Percentiles rank a stretch among this genome's conserved stretches.
Conservation (phyloP, 2,888 invertebrate species). For the Caenorhabditis sp. region DNA sequence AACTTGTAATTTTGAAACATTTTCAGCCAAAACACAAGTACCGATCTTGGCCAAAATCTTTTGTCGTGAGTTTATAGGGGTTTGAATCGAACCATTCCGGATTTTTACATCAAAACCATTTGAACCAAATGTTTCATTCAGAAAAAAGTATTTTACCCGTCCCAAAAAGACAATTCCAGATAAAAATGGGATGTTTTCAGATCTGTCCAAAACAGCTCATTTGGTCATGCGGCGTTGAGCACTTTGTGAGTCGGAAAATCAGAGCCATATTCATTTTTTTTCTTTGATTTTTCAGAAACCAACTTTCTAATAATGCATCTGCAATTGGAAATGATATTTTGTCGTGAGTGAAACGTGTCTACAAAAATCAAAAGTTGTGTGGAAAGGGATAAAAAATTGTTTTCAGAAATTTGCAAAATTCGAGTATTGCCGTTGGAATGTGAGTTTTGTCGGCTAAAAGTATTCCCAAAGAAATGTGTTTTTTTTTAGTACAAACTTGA, state of each 20-base stretch:
- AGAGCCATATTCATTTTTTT: background rate
- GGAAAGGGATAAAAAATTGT: background rate
- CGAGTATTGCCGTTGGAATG: conserved; percentile 16
- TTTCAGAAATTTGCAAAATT: conserved; percentile 4
- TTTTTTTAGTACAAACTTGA: no score
- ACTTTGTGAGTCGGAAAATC: background rate
- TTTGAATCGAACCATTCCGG: conserved; percentile 15
- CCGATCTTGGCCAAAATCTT: conserved; percentile 8
- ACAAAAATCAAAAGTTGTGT: conserved; percentile 8
- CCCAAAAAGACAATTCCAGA: no score
- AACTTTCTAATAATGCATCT: conserved; percentile 14
- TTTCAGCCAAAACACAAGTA: background rate
- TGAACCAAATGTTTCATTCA: no score
- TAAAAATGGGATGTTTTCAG: no score
- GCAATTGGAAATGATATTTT: conserved; percentile 10
- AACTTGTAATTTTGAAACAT: background rate
- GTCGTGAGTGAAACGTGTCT: background rate
- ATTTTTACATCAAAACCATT: background rate
- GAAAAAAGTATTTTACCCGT: no score
- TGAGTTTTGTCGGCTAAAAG: background rate
- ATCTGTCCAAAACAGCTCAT: background rate
- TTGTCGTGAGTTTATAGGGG: conserved; percentile 17
- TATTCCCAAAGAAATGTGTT: background rate
- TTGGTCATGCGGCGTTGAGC: background rate
- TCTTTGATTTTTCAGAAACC: conserved; percentile 13